Percentiles rank a stretch among this genome's conserved stretches.
Evolutionary conservation across 1,140 invertebrate species (phyloP).

Genomic region (Apis florea): DNA sequence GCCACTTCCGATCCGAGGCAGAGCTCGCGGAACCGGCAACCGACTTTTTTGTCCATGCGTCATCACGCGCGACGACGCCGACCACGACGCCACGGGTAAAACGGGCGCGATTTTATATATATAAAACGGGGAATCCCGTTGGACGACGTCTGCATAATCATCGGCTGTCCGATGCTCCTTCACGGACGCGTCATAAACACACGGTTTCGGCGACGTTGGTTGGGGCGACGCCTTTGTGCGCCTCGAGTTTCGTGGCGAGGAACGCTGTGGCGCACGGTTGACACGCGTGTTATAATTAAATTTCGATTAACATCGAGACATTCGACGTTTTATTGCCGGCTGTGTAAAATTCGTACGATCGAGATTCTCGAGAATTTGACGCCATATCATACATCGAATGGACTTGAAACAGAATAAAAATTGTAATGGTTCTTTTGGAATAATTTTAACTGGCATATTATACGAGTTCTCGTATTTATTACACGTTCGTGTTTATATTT

Average conservation of each 20-base stretch:
- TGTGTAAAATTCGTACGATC: too few relatives aligned
- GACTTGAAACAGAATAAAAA: too few relatives aligned
- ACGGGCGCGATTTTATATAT: conserved; percentile 33
- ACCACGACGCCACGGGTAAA: conserved; percentile 3
- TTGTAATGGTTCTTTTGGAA: too few relatives aligned
- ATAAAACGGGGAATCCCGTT: conserved; percentile 10
- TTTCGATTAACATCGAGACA: too few relatives aligned
- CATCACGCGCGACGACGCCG: conserved; percentile 45
- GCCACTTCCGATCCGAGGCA: conserved; percentile 57
- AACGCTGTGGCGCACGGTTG: too few relatives aligned
- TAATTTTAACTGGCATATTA: too few relatives aligned
- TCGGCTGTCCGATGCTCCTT: conserved; percentile 25
- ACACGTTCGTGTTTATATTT: too few relatives aligned
- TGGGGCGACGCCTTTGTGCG: neutral
- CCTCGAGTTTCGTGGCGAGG: neutral
- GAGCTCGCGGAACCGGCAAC: conserved; percentile 4
- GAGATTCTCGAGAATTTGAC: too few relatives aligned
- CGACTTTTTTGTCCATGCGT: conserved; percentile 53
- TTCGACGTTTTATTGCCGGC: too few relatives aligned
- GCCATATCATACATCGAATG: too few relatives aligned
- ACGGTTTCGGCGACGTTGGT: neutral
- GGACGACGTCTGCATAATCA: conserved; percentile 38
- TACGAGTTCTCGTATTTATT: too few relatives aligned
- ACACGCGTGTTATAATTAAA: too few relatives aligned
- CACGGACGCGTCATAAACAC: conserved; percentile 36